phyloP scores from a whole-genome alignment of 2,113 vertebrate genomes.

The Amphilophus citrinellus region DNA sequence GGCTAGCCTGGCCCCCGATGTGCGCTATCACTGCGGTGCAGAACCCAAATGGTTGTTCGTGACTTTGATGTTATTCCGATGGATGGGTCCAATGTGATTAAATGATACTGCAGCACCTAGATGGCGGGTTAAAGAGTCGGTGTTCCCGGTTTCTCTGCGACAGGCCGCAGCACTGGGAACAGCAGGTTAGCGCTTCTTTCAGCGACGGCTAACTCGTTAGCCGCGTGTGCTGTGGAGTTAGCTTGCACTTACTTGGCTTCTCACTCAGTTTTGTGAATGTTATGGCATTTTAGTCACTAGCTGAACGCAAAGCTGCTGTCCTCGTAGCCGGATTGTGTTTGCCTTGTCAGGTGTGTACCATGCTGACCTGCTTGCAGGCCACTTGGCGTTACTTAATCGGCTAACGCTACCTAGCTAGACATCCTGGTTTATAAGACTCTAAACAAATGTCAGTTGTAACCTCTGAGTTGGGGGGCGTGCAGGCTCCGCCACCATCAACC shows the following conservation, averaged over 20 bases:
- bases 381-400: conserved; percentile 36
- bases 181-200: neutral
- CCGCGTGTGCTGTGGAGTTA: neutral
- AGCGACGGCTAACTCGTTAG: conserved; percentile 45
- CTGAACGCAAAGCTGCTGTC: neutral
- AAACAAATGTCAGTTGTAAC: neutral
- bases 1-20: conserved; percentile 39
- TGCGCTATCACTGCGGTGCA: conserved; percentile 63
- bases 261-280: neutral
- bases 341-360: neutral
- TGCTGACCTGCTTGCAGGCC: neutral
- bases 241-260: neutral
- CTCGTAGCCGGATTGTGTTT: neutral
- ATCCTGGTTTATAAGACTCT: neutral
- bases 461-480: neutral
- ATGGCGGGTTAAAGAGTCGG: accelerated
- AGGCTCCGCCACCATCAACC: neutral
- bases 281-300: neutral
- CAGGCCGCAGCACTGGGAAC: conserved; percentile 37
- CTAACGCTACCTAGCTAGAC: conserved; percentile 15
- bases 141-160: neutral
- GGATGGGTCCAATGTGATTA: accelerated
- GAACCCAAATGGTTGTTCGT: neutral
- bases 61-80: neutral
- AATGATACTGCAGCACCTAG: accelerated